Evolutionary conservation across 2,113 vertebrate species (phyloP), one percentile per base, ranked within the genome.

Genomic region (Chloroceryle aenea): DNA sequence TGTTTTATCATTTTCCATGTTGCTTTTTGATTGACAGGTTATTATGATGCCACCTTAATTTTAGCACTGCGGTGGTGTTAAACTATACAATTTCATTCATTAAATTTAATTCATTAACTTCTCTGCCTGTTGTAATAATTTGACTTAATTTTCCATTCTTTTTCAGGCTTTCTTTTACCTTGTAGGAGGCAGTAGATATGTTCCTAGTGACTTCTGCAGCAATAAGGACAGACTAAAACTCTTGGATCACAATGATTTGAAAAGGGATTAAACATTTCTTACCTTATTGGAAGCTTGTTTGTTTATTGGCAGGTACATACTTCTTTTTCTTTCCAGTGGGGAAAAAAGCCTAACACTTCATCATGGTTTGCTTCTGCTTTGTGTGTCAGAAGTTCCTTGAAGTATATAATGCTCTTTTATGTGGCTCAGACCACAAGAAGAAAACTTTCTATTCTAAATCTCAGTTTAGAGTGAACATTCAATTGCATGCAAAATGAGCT

Each of bases 381-480:
- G 18, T 85, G 48, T 77, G 61, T 90, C 59, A 84, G 53, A 77
- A 71, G 19, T 13, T 50, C 52, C 38, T 88, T 95, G 42, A 93
- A 89, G 23, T n/a, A 13, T 79, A 7, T 48, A 63, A 45, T 74
- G 50, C 10, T 69, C 50, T 96, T 86, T 86, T 55, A 88, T 63
- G 76, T 84, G 86, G 76, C 21, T 95, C 30, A 95, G 34, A 74
- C 88, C 73, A 77, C 74, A 93, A 85, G 42, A 67, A 81, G n/a
- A 72, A 92, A 89, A 63, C 18, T 69, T 79, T 50, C 38, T 40
- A 21, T 68, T 94, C 30, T 4, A 15, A 64, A 21, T 69, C n/a
- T 87, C 32, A 23, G 21, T 21, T 87, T 36, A 69, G 68, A 88
- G 32, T 77, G 9, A 87, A 66, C 9, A 82, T 85, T 4, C 16